phyloP scores from a whole-genome alignment of 1,140 invertebrate species.

The Apis dorsata region DNA sequence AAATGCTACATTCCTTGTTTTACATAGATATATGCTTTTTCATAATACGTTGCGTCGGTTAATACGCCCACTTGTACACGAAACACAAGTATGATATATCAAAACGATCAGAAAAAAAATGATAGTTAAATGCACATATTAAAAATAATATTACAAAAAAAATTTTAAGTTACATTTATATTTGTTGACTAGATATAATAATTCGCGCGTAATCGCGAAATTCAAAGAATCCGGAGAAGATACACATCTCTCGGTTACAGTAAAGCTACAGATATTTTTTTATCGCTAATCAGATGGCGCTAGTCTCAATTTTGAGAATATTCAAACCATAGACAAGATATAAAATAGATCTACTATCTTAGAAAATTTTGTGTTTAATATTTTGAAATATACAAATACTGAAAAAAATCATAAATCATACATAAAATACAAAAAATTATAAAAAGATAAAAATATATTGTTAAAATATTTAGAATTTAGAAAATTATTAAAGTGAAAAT shows the following conservation, averaged over 20 bases:
- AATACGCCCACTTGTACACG: conserved; percentile 16
- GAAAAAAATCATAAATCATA: no score
- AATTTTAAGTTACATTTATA: not conserved
- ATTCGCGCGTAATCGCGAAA: not conserved
- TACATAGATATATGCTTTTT: not conserved
- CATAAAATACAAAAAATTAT: no score
- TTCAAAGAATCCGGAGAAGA: not conserved
- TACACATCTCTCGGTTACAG: not conserved
- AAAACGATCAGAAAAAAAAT: not conserved
- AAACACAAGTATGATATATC: not conserved
- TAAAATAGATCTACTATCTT: no score
- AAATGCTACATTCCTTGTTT: conserved; percentile 36
- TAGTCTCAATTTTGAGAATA: not conserved
- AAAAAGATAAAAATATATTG: no score
- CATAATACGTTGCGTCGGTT: not conserved
- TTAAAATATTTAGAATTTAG: no score
- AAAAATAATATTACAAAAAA: not conserved
- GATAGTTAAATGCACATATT: not conserved
- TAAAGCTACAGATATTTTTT: conserved; percentile 14
- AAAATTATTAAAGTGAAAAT: no score
- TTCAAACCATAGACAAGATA: not conserved
- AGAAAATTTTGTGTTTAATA: no score
- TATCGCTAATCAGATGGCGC: not conserved
- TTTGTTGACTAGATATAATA: conserved; percentile 18
- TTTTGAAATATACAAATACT: no score